A percentile compares a stretch with the other conserved stretches of the same genome.
Evolutionary conservation across 2,797 vertebrate genomes (phyloP).

Genomic region (Trachurus trachurus): DNA sequence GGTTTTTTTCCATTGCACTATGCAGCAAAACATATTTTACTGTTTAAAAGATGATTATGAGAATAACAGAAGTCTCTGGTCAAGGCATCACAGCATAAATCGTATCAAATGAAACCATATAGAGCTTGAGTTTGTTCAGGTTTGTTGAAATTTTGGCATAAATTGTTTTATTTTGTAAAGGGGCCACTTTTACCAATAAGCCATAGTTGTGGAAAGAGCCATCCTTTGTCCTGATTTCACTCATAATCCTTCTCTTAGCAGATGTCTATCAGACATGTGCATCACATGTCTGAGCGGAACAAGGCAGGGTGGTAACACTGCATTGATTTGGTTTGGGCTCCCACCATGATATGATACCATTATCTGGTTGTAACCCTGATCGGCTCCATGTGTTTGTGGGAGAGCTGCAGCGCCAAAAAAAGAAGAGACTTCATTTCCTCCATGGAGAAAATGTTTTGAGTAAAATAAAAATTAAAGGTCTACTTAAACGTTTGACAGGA

Average conservation of each 20-base stretch:
- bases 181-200: slow-evolving; percentile 2
- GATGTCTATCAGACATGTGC: slow-evolving; percentile 51
- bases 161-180: slow-evolving; percentile 31
- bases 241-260: slow-evolving; percentile 36
- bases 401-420: slow-evolving; percentile 36
- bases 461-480: neutral
- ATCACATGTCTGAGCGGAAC: slow-evolving; percentile 47
- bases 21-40: slow-evolving; percentile 62
- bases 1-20: slow-evolving; percentile 52
- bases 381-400: slow-evolving; percentile 72
- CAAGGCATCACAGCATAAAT: slow-evolving; percentile 31
- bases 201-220: slow-evolving; percentile 35
- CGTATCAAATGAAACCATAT: slow-evolving; percentile 27
- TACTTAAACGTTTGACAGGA: neutral
- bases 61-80: slow-evolving; percentile 50
- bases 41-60: slow-evolving; percentile 67
- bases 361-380: slow-evolving; percentile 66
- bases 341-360: slow-evolving; percentile 66
- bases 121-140: slow-evolving; percentile 32
- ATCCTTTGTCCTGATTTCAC: slow-evolving; percentile 28
- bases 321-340: slow-evolving; percentile 53
- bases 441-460: slow-evolving; percentile 18
- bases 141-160: slow-evolving; percentile 34
- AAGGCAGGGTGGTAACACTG: slow-evolving; percentile 55
- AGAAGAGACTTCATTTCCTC: slow-evolving; percentile 34